These are phyloP conservation scores for Ceratitis capitata DNA, from an alignment of 1,140 invertebrate species.

Conservation along the genomic window DNA sequence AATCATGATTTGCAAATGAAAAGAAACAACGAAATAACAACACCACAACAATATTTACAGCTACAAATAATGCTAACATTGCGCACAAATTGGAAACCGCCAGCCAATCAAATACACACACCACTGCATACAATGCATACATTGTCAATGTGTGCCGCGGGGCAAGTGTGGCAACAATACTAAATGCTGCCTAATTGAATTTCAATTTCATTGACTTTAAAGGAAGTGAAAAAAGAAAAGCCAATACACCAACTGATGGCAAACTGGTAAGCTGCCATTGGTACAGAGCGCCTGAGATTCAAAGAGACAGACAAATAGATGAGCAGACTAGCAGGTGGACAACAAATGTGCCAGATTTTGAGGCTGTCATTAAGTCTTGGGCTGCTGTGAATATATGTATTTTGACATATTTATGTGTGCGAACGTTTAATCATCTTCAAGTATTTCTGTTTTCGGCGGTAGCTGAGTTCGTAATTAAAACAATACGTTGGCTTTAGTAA, in stretches of 20 bases:
- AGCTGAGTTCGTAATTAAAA: too few species aligned
- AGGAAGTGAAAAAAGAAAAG: background rate
- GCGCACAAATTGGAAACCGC: slow-evolving; percentile 1
- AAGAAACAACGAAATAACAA: background rate
- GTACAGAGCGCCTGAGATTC: too few species aligned
- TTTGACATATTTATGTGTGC: background rate
- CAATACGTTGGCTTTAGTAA: too few species aligned
- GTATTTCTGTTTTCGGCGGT: too few species aligned
- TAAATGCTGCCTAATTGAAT: slow-evolving; percentile 38
- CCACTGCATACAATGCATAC: too few species aligned
- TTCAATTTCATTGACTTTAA: background rate
- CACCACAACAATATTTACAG: background rate
- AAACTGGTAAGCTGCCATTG: too few species aligned
- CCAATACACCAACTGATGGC: background rate
- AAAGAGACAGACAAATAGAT: background rate
- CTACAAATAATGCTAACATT: background rate
- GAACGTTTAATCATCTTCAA: background rate
- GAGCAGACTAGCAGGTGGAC: background rate
- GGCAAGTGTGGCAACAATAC: background rate
- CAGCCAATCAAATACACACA: too few species aligned
- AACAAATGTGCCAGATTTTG: background rate
- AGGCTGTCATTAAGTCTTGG: background rate
- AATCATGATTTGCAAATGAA: background rate
- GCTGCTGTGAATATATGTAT: background rate
- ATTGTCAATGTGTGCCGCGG: background rate